These are phyloP conservation scores for Mormyrus iriodes DNA, from an alignment of 2,113 vertebrate genomes.

Conservation along the genomic window DNA sequence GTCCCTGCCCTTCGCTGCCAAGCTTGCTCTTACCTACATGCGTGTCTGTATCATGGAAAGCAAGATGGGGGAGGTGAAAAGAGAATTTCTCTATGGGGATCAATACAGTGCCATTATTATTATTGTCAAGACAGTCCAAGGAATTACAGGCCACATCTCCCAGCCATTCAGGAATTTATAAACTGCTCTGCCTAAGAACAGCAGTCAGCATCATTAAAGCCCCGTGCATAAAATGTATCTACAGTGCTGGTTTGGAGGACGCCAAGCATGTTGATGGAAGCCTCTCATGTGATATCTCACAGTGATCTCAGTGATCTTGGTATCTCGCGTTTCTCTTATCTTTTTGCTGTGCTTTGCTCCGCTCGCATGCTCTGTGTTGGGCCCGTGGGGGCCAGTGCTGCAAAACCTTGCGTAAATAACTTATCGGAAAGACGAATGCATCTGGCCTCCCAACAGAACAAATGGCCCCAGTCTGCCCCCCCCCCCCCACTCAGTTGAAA, in stretches of 20 bases:
- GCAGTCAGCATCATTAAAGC: background rate
- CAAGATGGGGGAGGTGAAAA: background rate
- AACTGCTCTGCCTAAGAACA: too few relatives aligned
- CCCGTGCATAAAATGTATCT: background rate
- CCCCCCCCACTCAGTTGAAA: too few relatives aligned
- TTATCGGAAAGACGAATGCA: too few relatives aligned
- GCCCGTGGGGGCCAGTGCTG: background rate
- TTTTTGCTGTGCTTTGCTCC: background rate
- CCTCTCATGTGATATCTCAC: background rate
- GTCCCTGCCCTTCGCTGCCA: too few relatives aligned
- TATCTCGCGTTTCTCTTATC: background rate
- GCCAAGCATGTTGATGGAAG: background rate
- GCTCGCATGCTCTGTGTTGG: background rate
- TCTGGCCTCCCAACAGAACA: too few relatives aligned
- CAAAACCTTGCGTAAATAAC: background rate
- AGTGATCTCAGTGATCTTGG: background rate
- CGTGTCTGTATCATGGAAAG: background rate
- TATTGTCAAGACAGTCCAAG: background rate
- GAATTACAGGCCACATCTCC: background rate
- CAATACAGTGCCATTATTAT: background rate
- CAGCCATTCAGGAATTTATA: too few relatives aligned
- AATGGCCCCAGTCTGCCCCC: too few relatives aligned
- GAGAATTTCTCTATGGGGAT: background rate
- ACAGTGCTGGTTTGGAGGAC: background rate
- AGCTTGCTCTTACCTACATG: too few relatives aligned